Evolutionary conservation across 2,888 invertebrate species (phyloP).

Genomic region (Drosophila mercatorum): DNA sequence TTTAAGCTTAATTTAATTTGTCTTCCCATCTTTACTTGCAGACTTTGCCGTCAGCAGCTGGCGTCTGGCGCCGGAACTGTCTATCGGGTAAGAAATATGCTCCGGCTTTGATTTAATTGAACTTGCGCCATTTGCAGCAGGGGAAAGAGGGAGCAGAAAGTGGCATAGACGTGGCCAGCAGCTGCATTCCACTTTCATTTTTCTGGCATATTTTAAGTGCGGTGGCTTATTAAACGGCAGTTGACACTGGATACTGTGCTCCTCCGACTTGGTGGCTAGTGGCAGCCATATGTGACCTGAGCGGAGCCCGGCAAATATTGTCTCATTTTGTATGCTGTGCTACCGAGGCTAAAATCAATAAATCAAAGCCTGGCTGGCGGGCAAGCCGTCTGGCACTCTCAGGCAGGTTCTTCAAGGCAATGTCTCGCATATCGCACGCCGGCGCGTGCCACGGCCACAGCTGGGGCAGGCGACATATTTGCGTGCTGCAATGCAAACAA

Average conservation of each 20-base stretch:
- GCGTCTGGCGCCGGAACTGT: constrained; percentile 79
- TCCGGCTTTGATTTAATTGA: constrained; percentile 77
- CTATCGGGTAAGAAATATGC: constrained; percentile 80
- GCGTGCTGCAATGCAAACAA: constrained; percentile 76
- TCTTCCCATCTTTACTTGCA: constrained; percentile 70
- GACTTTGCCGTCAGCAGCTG: constrained; percentile 72
- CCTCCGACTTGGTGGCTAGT: constrained; percentile 6
- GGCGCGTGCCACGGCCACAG: constrained; percentile 65
- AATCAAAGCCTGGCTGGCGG: constrained; percentile 69
- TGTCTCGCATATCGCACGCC: constrained; percentile 65
- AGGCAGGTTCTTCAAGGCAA: constrained; percentile 47
- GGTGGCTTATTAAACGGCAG: constrained; percentile 65
- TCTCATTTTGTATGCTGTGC: constrained; percentile 78
- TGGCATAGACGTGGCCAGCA: constrained; percentile 17
- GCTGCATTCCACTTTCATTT: constrained; percentile 41
- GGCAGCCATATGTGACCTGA: constrained; percentile 53
- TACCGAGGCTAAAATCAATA: constrained; percentile 75
- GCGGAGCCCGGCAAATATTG: constrained; percentile 66
- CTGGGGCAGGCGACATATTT: constrained; percentile 61
- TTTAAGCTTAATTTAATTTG: constrained; percentile 82
- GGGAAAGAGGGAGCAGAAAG: background rate
- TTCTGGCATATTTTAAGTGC: constrained; percentile 63
- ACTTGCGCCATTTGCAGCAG: constrained; percentile 57
- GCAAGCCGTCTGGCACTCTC: constrained; percentile 6
- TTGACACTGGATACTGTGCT: constrained; percentile 16